Percentiles rank a stretch among this genome's conserved stretches.
phyloP scores from a whole-genome alignment of 1,140 invertebrate genomes.

The Calosoma granatense region DNA sequence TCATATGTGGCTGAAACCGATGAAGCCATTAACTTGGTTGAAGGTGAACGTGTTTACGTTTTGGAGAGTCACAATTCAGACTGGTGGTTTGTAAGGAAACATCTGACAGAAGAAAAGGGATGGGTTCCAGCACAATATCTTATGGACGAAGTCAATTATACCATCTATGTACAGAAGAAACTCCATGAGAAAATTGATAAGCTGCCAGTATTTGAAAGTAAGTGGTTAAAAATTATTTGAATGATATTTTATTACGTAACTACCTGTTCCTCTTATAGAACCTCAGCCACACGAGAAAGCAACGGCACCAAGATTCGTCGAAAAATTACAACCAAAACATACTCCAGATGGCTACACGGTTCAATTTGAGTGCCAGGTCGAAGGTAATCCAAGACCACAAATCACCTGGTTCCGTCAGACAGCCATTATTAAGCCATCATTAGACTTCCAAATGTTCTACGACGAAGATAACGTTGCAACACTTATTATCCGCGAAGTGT shows the following conservation, averaged over 20 bases:
- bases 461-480: constrained; percentile 87
- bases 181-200: constrained; percentile 85
- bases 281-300: constrained; percentile 65
- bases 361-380: constrained; percentile 83
- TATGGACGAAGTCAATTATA: constrained; percentile 71
- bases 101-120: constrained; percentile 80
- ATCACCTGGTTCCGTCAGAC: constrained; percentile 94
- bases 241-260: not conserved
- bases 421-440: constrained; percentile 80
- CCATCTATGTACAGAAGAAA: constrained; percentile 74
- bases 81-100: constrained; percentile 89
- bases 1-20: constrained; percentile 80
- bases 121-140: constrained; percentile 86
- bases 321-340: constrained; percentile 73
- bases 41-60: constrained; percentile 81
- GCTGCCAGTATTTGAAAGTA: constrained; percentile 84
- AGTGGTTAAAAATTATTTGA: constrained; percentile 32
- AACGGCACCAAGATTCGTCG: constrained; percentile 71
- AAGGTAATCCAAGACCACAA: constrained; percentile 78
- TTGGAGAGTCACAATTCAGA: constrained; percentile 71
- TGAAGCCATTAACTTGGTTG: constrained; percentile 77
- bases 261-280: constrained; percentile 41
- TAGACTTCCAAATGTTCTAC: constrained; percentile 87
- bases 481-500: constrained; percentile 88
- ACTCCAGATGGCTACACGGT: constrained; percentile 79